Evolutionary conservation across 2,113 vertebrate species (phyloP).

Genomic region (Sprattus sprattus): DNA sequence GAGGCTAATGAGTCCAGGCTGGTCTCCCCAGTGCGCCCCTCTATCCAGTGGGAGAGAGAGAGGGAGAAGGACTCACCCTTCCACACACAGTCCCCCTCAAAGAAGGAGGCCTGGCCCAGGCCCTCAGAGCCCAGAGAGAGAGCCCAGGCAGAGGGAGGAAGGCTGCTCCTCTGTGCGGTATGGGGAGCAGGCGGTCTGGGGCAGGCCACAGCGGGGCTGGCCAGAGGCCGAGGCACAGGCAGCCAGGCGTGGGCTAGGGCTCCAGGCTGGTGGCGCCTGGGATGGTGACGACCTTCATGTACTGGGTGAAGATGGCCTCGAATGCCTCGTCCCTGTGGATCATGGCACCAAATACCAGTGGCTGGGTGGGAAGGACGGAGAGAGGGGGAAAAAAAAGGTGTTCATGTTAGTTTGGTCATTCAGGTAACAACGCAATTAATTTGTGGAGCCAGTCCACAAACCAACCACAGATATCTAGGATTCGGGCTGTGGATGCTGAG

Average conservation of each 20-base stretch:
- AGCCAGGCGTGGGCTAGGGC: background rate
- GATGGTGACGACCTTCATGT: slow-evolving; percentile 71
- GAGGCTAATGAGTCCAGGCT: background rate
- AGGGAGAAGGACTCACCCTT: background rate
- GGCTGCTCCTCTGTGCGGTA: background rate
- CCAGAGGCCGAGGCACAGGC: background rate
- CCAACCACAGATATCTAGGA: too few species aligned
- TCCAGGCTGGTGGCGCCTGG: slow-evolving; percentile 38
- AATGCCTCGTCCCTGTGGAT: slow-evolving; percentile 97
- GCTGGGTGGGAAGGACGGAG: slow-evolving; percentile 66
- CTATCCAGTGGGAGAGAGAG: background rate
- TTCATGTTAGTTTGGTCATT: too few species aligned
- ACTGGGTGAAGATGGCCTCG: slow-evolving; percentile 86
- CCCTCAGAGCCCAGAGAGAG: background rate
- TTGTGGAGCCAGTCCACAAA: too few species aligned
- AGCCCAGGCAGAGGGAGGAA: background rate
- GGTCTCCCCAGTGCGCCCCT: background rate
- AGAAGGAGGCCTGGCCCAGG: background rate
- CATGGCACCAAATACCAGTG: slow-evolving; percentile 97
- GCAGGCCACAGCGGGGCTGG: background rate
- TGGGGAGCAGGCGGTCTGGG: background rate
- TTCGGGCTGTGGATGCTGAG: too few species aligned
- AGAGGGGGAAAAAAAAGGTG: slow-evolving; percentile 14
- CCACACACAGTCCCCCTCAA: background rate
- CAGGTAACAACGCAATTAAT: too few species aligned